A percentile compares a stretch with the other conserved stretches of the same genome.
These are phyloP conservation scores for Poeciliopsis paucimaculata DNA, from an alignment of 2,797 vertebrate species.

Conservation along the genomic window DNA sequence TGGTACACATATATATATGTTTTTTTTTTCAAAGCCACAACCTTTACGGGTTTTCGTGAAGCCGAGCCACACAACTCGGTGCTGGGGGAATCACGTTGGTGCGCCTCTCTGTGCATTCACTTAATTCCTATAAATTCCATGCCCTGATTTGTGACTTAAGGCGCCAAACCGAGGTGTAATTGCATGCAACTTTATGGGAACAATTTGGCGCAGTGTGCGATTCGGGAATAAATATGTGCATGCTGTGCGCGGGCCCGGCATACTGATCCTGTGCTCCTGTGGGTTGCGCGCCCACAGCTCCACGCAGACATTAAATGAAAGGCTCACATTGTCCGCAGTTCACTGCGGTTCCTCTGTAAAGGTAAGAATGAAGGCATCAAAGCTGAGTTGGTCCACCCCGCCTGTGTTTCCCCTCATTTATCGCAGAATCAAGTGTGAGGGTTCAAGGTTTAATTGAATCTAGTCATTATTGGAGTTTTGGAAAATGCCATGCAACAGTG, in stretches of 20 bases:
- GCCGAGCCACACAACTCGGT: conserved; percentile 67
- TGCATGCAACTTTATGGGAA: conserved; percentile 69
- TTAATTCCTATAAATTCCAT: conserved; percentile 57
- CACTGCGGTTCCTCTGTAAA: conserved; percentile 38
- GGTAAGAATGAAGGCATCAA: conserved; percentile 43
- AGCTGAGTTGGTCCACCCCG: conserved; percentile 36
- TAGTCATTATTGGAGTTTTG: conserved; percentile 55
- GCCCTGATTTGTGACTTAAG: conserved; percentile 61
- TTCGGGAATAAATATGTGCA: conserved; percentile 36
- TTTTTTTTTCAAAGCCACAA: conserved; percentile 65
- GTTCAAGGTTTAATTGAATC: conserved; percentile 57
- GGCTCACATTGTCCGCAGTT: conserved; percentile 31
- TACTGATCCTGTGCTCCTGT: conserved; percentile 18
- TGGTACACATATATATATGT: neutral
- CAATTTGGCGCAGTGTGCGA: conserved; percentile 54
- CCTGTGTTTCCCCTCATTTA: conserved; percentile 53
- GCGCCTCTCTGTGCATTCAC: conserved; percentile 31
- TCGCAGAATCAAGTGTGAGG: conserved; percentile 54
- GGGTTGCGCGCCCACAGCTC: conserved; percentile 13
- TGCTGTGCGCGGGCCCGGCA: conserved; percentile 21
- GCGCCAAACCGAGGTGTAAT: conserved; percentile 69
- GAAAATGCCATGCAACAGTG: conserved; percentile 40
- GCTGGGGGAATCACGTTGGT: conserved; percentile 28
- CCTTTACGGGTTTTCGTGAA: conserved; percentile 59
- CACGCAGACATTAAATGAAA: conserved; percentile 38